Evolutionary conservation across 2,797 vertebrate genomes (phyloP).

Genomic region (Eremophila alpestris): DNA sequence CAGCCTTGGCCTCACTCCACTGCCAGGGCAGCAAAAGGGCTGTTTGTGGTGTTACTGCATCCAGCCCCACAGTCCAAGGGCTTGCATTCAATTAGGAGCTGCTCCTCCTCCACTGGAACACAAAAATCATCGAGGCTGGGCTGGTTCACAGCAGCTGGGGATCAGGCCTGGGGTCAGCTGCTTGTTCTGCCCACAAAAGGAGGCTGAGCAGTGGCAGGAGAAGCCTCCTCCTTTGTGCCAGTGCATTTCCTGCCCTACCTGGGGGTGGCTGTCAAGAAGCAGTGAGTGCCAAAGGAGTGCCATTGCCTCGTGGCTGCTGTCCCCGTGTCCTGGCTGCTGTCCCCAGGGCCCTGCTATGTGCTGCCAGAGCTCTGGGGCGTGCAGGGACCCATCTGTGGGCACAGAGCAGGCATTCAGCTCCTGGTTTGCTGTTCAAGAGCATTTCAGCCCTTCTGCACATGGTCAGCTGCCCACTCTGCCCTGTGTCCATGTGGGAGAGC

Average conservation of each 20-base stretch:
- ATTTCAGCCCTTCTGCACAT: not conserved
- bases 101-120: not conserved
- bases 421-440: not conserved
- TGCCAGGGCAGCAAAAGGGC: not conserved
- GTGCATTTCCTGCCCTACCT: not conserved
- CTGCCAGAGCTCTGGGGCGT: rapidly evolving
- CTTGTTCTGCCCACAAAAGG: not conserved
- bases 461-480: not conserved
- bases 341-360: not conserved
- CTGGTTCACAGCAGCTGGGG: not conserved
- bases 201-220: not conserved
- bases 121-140: not conserved
- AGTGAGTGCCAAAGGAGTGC: not conserved
- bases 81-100: not conserved
- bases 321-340: rapidly evolving
- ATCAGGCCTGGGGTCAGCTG: not conserved
- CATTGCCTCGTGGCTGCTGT: not conserved
- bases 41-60: not conserved
- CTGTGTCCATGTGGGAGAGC: rapidly evolving
- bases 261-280: not conserved
- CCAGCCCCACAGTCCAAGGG: not conserved
- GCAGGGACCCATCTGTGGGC: not conserved
- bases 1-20: not conserved
- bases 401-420: not conserved
- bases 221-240: rapidly evolving